Evolutionary conservation across 2,113 vertebrate genomes (phyloP).

Genomic region (Actenoides hombroni): DNA sequence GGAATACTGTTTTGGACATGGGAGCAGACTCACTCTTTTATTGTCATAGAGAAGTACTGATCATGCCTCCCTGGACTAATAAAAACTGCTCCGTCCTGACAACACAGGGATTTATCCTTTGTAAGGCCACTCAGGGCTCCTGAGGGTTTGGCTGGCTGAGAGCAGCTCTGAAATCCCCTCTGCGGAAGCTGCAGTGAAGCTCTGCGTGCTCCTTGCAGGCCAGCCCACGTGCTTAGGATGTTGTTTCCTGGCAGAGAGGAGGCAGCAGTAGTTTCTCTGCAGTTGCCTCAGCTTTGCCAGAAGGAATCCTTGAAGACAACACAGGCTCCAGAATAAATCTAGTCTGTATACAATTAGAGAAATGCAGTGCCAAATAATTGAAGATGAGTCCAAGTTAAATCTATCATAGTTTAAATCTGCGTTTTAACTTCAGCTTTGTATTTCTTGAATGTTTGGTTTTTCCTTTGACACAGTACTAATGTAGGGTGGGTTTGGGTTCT

Average conservation of each 20-base stretch:
- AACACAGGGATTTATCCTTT: not conserved
- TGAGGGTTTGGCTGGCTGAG: not conserved
- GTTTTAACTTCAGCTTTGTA: not conserved
- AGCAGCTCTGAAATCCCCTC: not conserved
- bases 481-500: not conserved
- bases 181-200: not conserved
- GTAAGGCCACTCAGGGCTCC: not conserved
- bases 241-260: not conserved
- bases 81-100: not conserved
- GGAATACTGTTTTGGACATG: not conserved
- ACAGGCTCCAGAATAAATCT: not conserved
- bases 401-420: not conserved
- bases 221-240: not conserved
- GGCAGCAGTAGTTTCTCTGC: not conserved
- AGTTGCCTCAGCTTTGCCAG: not conserved
- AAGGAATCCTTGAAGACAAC: not conserved
- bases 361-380: not conserved
- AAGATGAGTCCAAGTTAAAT: not conserved
- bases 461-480: not conserved
- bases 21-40: constrained; percentile 28
- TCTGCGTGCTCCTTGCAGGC: not conserved
- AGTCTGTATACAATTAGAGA: not conserved
- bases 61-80: not conserved
- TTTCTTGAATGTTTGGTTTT: not conserved
- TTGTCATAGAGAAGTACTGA: constrained; percentile 23